Evolutionary conservation across 2,797 vertebrate genomes (phyloP), one percentile per base, ranked within the genome.

Genomic region (Poliocrania exsul): DNA sequence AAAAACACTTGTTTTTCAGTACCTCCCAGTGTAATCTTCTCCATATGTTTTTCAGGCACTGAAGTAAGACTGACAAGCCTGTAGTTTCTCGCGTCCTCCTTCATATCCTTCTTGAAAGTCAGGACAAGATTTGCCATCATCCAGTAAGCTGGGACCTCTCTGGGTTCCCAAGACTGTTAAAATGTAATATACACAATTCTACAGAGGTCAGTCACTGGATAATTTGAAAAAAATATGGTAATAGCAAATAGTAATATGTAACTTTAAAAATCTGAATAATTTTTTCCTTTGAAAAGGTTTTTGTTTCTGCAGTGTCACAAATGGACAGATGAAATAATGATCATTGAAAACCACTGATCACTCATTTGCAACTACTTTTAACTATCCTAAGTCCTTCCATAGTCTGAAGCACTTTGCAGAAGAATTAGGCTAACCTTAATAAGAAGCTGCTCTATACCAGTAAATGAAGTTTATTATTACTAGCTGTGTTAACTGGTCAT

Each of bases 261-360:
- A 74, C 57, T 64, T 11, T 0, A 2, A 62, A 74, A 70, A 35
- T 17, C 16, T 6, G 26, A 57, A 23, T 7, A 1, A 35, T 6
- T 65, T 51, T 54, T 67, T 35, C 6, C 6, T 74, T 61, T 47
- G 18, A 37, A 78, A 54, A 56, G 37, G 5, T 20, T 16, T 73
- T 84, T 51, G 16, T 5, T 19, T 58, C 11, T 54, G 3, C 14
- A 40, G 6, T 31, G 10, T 47, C 33, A 60, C 2, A 77, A 62
- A 23, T 3, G 8, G 25, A 60, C 12, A 44, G 29, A 28, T 16
- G 73, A 81, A 74, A 54, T 26, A 23, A 56, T 31, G 23, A 13
- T 17, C 8, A 11, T 25, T 84, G 8, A 12, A 53, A 81, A 67
- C 1, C 40, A 51, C 5, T 54, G 10, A 35, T 49, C 11, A 11